Percentiles rank a stretch among this genome's conserved stretches.
phyloP scores from a whole-genome alignment of 2,113 vertebrate species.

The Tichodroma muraria region DNA sequence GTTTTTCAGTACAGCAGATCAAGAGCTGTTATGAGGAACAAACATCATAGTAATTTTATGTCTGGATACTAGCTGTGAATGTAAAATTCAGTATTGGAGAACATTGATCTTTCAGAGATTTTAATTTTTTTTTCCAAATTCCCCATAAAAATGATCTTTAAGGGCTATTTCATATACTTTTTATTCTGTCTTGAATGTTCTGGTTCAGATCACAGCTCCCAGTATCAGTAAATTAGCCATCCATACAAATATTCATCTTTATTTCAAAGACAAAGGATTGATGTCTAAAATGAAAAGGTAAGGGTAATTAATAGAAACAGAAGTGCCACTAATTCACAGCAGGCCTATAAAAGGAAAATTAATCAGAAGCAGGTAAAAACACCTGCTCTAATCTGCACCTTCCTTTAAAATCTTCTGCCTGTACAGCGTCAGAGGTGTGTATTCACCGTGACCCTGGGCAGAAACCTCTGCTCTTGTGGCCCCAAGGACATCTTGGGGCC shows the following conservation, averaged over 20 bases:
- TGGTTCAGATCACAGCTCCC: background rate
- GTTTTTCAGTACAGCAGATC: background rate
- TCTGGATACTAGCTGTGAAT: background rate
- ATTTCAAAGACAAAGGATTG: background rate
- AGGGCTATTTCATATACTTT: background rate
- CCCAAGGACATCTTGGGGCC: too few species aligned
- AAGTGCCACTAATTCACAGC: background rate
- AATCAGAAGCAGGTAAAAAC: background rate
- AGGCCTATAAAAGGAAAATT: background rate
- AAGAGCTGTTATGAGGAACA: background rate
- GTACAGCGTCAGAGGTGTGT: background rate
- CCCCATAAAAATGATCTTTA: background rate
- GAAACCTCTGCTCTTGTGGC: background rate
- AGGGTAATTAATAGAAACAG: background rate
- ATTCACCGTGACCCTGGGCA: background rate
- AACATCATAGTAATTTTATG: background rate
- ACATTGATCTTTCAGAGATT: background rate
- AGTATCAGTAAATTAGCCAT: background rate
- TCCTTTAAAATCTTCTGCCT: background rate
- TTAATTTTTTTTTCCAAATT: background rate
- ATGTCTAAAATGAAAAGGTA: background rate
- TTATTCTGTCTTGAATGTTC: background rate
- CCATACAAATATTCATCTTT: background rate
- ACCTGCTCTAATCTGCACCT: background rate
- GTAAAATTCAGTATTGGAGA: background rate